A percentile compares a stretch with the other conserved stretches of the same genome.
Conservation (phyloP, 2,888 invertebrate species). For the Hydraecia micacea region DNA sequence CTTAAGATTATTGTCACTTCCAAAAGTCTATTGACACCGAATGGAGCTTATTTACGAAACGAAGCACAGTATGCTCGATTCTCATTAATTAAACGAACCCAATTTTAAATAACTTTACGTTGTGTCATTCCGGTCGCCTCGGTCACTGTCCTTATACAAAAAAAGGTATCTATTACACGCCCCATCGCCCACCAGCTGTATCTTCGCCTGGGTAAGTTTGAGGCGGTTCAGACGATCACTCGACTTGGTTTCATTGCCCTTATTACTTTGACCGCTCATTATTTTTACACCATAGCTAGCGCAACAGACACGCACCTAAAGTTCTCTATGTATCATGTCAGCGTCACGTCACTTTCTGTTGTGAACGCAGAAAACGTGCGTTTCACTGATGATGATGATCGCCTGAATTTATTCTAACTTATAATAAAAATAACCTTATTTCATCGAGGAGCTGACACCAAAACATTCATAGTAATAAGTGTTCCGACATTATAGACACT, state of each 20-base stretch:
- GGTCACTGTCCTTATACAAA: conserved; percentile 58
- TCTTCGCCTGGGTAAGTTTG: conserved; percentile 32
- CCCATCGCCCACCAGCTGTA: conserved; percentile 44
- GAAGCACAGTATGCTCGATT: conserved; percentile 7
- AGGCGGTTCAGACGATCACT: conserved; percentile 16
- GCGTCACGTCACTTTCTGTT: not conserved
- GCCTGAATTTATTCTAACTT: not conserved
- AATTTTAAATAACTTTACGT: conserved; percentile 32
- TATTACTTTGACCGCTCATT: conserved; percentile 17
- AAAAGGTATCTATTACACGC: conserved; percentile 58
- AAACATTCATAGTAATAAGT: conserved; percentile 18
- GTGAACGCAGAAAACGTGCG: not conserved
- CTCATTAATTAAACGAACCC: conserved; percentile 33
- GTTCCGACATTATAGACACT: not conserved
- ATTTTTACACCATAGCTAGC: conserved; percentile 3
- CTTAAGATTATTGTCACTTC: conserved; percentile 1
- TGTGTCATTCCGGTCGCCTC: conserved; percentile 47
- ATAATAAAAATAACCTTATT: not conserved
- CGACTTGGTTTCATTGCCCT: conserved; percentile 15
- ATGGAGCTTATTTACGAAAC: conserved; percentile 33
- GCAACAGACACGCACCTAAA: not conserved
- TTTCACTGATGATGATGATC: not conserved
- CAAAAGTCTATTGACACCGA: conserved; percentile 1
- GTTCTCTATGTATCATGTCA: not conserved
- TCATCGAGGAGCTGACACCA: not conserved